Evolutionary conservation across 2,888 invertebrate species (phyloP), one percentile per base, ranked within the genome.

Genomic region (Andricus curvator): DNA sequence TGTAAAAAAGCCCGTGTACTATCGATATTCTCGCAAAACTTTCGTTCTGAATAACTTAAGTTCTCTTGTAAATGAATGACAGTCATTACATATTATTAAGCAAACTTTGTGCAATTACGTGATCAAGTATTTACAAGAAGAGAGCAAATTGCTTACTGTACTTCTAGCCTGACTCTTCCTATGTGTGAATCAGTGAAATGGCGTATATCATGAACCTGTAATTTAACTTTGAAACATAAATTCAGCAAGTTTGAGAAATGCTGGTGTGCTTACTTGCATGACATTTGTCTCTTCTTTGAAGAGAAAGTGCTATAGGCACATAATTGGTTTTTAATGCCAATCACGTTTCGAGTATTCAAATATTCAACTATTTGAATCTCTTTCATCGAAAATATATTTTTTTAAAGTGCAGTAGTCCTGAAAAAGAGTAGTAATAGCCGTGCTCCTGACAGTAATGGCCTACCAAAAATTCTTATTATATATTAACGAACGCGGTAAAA

Each of bases 201-300:
- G n/a, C 56, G 33, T 56, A 74, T 74, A 74, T 74, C 74, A 74
- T 56, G 74, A 51, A 74, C 74, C 56, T 74, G 74, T 74, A 74
- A 74, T 74, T 56, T 74, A 74, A 74, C 56, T 74, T 74, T 56
- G 74, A 56, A 74, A 74, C 74, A 74, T 74, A 74, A 74, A 74
- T 74, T 33, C 33, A 74, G 56, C 51, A 74, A 56, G 56, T 74
- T 51, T 56, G 56, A 56, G 74, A 74, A 74, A 74, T 56, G 56
- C 33, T 37, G 17, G 33, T n/a, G 56, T 56, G 74, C 33, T 74
- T 74, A 74, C 74, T 74, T 56, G 56, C 37, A 74, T 74, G 33
- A 20, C 33, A 56, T 74, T 74, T 74, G 56, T 74, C 74, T 33
- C 51, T n/a, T 74, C 6, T 22, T 74, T 56, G 56, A 74, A 74